These are phyloP conservation scores for Coturnix japonica DNA, from an alignment of 2,113 vertebrate species.

Conservation along the genomic window DNA sequence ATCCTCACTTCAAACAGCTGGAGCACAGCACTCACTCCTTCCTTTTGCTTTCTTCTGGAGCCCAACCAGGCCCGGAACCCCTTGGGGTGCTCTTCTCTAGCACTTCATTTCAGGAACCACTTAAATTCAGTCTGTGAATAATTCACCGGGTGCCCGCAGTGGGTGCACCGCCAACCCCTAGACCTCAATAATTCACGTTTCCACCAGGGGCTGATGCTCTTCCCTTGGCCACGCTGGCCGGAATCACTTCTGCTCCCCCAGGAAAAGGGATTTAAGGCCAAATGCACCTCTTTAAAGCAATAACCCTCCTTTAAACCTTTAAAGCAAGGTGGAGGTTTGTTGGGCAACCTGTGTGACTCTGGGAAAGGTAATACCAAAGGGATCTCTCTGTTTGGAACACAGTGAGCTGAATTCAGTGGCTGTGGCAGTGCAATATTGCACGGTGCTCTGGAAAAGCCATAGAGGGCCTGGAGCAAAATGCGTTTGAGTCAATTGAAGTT, in stretches of 20 bases:
- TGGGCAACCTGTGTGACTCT: neutral
- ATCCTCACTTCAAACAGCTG: conserved; percentile 50
- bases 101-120: conserved; percentile 36
- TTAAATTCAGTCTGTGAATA: conserved; percentile 56
- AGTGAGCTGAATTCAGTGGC: neutral
- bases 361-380: neutral
- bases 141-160: conserved; percentile 30
- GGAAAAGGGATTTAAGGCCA: conserved; percentile 20
- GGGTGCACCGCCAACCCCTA: conserved; percentile 1
- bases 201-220: conserved; percentile 5
- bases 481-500: conserved; percentile 41
- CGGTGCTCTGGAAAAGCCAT: conserved; percentile 34
- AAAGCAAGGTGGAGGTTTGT: neutral
- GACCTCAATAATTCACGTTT: conserved; percentile 66
- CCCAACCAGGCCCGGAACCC: neutral
- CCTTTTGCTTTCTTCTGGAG: conserved; percentile 10
- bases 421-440: neutral
- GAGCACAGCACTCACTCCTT: conserved; percentile 42
- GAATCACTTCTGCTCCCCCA: fast-evolving
- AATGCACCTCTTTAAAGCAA: neutral
- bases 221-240: neutral
- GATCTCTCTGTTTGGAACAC: neutral
- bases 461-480: conserved; percentile 25
- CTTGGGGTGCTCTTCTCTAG: neutral
- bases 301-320: neutral